phyloP scores from a whole-genome alignment of 2,797 vertebrate genomes.

The Euphonia xanthogaster region DNA sequence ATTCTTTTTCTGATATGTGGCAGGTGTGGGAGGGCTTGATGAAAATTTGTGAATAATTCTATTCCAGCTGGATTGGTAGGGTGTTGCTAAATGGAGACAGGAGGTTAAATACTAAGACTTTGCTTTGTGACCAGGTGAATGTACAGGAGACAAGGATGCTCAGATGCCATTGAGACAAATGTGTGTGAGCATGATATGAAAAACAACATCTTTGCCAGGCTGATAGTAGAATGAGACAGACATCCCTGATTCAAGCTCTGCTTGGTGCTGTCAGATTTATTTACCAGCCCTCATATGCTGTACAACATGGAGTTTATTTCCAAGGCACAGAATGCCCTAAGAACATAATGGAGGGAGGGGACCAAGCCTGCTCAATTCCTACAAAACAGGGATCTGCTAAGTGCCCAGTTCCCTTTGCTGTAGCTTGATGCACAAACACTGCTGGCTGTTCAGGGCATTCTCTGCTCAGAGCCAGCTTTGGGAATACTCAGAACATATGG shows the following conservation, averaged over 20 bases:
- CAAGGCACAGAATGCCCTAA: not conserved
- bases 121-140: not conserved
- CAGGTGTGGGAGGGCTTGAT: not conserved
- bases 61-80: not conserved
- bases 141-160: not conserved
- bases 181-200: not conserved
- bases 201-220: not conserved
- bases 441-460: not conserved
- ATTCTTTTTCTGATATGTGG: not conserved
- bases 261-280: not conserved
- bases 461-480: not conserved
- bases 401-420: not conserved
- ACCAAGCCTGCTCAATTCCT: not conserved
- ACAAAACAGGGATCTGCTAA: not conserved
- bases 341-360: not conserved
- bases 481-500: not conserved
- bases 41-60: not conserved
- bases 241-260: not conserved
- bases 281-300: not conserved
- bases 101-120: not conserved
- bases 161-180: not conserved
- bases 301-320: not conserved
- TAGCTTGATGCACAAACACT: not conserved
- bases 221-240: not conserved
- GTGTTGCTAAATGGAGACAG: not conserved